Conservation (phyloP, 2,113 vertebrate species). For the Hypanus sabinus region DNA sequence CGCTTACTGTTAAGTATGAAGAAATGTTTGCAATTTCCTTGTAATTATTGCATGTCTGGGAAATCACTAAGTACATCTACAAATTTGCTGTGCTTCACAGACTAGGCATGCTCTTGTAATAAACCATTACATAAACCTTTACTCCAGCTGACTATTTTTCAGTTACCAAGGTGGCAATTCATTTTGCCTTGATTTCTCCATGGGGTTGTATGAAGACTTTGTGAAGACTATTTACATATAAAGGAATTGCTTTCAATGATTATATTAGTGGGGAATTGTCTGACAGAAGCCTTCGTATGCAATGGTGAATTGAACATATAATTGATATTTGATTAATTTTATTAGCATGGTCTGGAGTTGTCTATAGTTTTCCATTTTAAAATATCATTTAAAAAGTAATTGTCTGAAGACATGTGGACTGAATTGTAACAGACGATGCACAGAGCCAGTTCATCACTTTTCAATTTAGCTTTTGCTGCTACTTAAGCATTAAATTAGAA, state of each 20-base stretch:
- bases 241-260: not conserved
- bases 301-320: not conserved
- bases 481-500: not conserved
- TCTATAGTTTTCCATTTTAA: not conserved
- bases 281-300: not conserved
- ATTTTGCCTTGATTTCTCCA: not conserved
- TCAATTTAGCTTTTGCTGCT: not conserved
- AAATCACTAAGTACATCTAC: not conserved
- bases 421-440: not conserved
- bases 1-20: not conserved
- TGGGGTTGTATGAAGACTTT: constrained; percentile 18
- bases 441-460: not conserved
- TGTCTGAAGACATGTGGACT: not conserved
- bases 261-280: not conserved
- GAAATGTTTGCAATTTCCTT: constrained; percentile 7
- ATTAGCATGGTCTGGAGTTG: not conserved
- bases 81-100: not conserved
- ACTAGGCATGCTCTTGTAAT: not conserved
- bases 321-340: constrained; percentile 13
- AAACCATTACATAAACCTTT: not conserved
- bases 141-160: constrained; percentile 6
- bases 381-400: not conserved
- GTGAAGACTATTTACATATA: not conserved
- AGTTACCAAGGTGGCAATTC: no score
- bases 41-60: not conserved